Conservation (phyloP, 30 jellyfish, hydroid and myxozoan genomes). For the Turritopsis rubra region DNA sequence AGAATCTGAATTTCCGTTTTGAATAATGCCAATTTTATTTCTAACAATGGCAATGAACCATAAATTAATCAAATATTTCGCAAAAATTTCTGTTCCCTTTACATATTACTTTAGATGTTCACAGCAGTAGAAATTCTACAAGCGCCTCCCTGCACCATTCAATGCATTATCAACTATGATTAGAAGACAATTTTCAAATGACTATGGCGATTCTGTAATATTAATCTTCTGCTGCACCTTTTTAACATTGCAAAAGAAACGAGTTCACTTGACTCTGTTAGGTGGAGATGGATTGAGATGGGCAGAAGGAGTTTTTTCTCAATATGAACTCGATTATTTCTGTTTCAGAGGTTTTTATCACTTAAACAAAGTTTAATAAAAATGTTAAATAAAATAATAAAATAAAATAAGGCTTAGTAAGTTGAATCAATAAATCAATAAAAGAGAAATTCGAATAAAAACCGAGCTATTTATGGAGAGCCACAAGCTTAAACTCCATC, state of each 20-base stretch:
- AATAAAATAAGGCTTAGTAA: too few species aligned
- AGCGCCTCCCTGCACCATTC: not conserved
- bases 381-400: too few species aligned
- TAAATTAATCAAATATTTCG: not conserved
- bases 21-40: not conserved
- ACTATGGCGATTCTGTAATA: not conserved
- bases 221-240: not conserved
- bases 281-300: too few species aligned
- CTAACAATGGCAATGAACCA: not conserved
- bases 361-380: too few species aligned
- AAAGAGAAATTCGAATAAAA: too few species aligned
- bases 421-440: too few species aligned
- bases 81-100: not conserved
- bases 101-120: not conserved
- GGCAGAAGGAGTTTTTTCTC: too few species aligned
- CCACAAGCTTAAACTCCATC: too few species aligned
- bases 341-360: too few species aligned
- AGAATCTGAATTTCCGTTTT: not conserved
- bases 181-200: not conserved
- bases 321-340: too few species aligned
- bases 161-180: not conserved
- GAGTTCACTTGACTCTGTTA: too few species aligned
- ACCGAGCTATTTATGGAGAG: too few species aligned
- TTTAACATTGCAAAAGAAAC: not conserved
- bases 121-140: not conserved